phyloP scores from a whole-genome alignment of 2,888 invertebrate genomes.

The Nebria brevicollis region DNA sequence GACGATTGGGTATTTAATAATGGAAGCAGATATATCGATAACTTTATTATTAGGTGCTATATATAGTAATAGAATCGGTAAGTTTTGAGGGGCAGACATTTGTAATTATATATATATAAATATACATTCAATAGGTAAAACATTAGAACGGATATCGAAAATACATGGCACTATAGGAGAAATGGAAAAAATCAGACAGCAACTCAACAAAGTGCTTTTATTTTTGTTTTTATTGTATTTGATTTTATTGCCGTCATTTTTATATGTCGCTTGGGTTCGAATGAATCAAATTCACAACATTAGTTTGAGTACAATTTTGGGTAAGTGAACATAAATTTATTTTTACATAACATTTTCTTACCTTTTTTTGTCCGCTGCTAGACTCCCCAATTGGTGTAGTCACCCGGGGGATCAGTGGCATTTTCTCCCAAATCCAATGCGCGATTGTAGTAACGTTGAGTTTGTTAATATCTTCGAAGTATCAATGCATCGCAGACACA shows the following conservation, averaged over 20 bases:
- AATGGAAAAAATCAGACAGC: background rate
- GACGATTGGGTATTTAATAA: background rate
- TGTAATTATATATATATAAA: background rate
- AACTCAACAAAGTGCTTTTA: background rate
- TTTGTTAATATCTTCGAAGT: constrained; percentile 1
- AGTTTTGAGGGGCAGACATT: background rate
- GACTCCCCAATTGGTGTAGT: constrained; percentile 13
- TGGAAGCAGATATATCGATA: background rate
- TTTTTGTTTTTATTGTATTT: background rate
- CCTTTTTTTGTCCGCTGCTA: background rate
- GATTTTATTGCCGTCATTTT: background rate
- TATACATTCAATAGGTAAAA: background rate
- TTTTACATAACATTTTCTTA: too few species aligned
- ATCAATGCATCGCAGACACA: constrained; percentile 17
- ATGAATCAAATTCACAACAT: background rate
- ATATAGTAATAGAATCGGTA: too few species aligned
- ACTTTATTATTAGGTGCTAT: background rate
- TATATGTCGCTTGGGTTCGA: background rate
- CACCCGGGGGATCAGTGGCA: background rate
- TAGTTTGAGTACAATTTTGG: background rate
- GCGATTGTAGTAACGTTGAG: background rate
- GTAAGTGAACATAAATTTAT: too few species aligned
- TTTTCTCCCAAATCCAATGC: background rate
- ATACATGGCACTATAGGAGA: background rate
- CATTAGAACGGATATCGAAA: background rate